These are phyloP conservation scores for Syngnathoides biaculeatus DNA, from an alignment of 2,113 vertebrate genomes.

Conservation along the genomic window DNA sequence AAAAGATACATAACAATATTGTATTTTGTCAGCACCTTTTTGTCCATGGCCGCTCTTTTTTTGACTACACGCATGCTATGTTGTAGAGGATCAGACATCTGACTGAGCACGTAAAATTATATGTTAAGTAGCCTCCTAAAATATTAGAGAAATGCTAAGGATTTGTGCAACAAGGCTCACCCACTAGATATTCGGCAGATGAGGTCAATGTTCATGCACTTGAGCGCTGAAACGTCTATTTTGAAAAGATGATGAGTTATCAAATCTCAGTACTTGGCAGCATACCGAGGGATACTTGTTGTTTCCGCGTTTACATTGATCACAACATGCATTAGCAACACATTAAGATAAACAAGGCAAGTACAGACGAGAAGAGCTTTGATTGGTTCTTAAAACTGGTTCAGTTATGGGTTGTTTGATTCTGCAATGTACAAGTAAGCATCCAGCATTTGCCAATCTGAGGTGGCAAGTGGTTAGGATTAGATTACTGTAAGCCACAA, in stretches of 20 bases:
- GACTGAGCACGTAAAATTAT: constrained; percentile 33
- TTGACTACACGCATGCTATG: not conserved
- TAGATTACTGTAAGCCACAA: constrained; percentile 69
- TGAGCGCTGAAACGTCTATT: constrained; percentile 39
- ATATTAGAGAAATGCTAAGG: constrained; percentile 25
- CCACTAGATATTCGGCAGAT: constrained; percentile 8
- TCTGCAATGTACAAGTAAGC: constrained; percentile 27
- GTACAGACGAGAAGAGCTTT: not conserved
- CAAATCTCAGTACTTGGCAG: constrained; percentile 14
- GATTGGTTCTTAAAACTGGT: not conserved
- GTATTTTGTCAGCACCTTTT: not conserved
- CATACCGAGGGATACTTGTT: not conserved
- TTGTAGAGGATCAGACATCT: constrained; percentile 44
- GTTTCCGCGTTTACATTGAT: constrained; percentile 8
- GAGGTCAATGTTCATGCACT: constrained; percentile 25
- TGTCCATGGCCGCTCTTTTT: not conserved
- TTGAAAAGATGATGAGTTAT: constrained; percentile 35
- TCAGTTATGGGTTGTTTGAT: constrained; percentile 15
- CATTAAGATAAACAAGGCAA: not conserved
- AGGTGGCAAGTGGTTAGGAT: constrained; percentile 55
- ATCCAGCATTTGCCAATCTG: constrained; percentile 38
- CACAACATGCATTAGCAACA: not conserved
- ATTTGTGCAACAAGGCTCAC: constrained; percentile 28
- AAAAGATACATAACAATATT: not conserved
- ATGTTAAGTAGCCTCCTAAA: constrained; percentile 52